Base-by-base conservation (phyloP, 2,888 invertebrate genomes). In the Sisyra terminalis region DNA sequence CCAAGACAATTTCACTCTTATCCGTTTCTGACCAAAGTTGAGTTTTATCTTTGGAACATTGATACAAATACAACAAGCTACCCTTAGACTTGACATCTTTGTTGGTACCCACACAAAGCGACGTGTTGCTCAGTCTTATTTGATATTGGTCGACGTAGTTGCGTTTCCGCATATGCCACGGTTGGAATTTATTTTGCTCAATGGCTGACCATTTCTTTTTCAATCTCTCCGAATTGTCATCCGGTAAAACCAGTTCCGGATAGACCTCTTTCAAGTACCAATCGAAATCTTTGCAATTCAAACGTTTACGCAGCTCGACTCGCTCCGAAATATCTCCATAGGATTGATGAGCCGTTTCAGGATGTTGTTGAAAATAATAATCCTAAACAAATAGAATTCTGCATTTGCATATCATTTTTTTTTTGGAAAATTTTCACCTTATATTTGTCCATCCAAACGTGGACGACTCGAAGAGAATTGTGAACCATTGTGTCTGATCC, bases 381-480 rank as follows among this genome's bases (percentile, higher is more conserved):
- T 85, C 75, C 78, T 87, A 57, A n/a, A 66, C 64, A 42, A 37
- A 18, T 39, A 45, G 11, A 13, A 32, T n/a, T n/a, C n/a, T n/a
- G n/a, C n/a, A n/a, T n/a, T n/a, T n/a, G n/a, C n/a, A n/a, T n/a
- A n/a, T n/a, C n/a, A n/a, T n/a, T n/a, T n/a, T n/a, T n/a, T n/a
- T n/a, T n/a, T n/a, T n/a, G n/a, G 35, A 10, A 5, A 11, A 35
- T 24, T 13, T 8, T 15, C 45, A 81, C 83, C 57, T 81, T 82
- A 57, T 84, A 97, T 37, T 90, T 81, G 57, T 97, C 97, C 83
- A 98, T 79, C 97, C 97, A 98, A 0, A 97, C 96, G 52, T 84
- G 71, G 0, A 94, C 97, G 50, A 94, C 78, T 3, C 97, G 70
- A 52, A 96, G 68, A 0, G 94, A 93, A 64, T 98, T 98, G 48